A percentile compares a stretch with the other conserved stretches of the same genome.
These are phyloP conservation scores for Pomatorhinus ruficollis DNA, from an alignment of 2,113 vertebrate genomes.

Conservation along the genomic window DNA sequence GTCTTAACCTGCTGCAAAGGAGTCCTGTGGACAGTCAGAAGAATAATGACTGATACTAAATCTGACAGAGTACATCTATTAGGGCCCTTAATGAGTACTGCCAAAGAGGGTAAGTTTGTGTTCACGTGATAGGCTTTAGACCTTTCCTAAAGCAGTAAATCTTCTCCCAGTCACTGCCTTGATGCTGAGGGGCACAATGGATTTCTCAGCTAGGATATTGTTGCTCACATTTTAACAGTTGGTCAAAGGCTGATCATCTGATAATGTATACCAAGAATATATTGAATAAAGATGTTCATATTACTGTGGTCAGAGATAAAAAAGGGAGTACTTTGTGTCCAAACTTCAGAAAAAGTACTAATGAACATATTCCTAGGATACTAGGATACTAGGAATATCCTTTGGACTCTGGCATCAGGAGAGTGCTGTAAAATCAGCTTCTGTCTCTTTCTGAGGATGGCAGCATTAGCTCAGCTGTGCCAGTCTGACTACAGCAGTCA, in stretches of 20 bases:
- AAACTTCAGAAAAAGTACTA: neutral
- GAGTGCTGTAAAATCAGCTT: slow-evolving; percentile 27
- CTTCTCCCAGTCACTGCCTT: neutral
- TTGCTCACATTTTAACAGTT: neutral
- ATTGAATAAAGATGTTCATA: neutral
- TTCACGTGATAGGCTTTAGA: neutral
- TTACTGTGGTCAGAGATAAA: neutral
- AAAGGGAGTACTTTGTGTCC: neutral
- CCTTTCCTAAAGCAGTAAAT: neutral
- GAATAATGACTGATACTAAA: neutral
- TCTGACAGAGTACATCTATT: neutral
- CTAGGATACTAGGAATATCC: neutral
- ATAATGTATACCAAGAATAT: neutral
- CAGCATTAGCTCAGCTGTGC: slow-evolving; percentile 75
- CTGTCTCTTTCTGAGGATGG: slow-evolving; percentile 63
- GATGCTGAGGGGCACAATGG: neutral
- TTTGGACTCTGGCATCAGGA: slow-evolving; percentile 38
- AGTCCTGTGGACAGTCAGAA: neutral
- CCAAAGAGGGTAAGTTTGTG: neutral
- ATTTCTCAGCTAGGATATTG: neutral
- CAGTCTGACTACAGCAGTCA: slow-evolving; percentile 57
- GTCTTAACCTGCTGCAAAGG: neutral
- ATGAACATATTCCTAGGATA: neutral
- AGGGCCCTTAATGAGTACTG: neutral
- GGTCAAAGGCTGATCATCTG: neutral